Conservation (phyloP, 30 jellyfish, hydroid and myxozoan genomes). For the Sanderia malayensis region DNA sequence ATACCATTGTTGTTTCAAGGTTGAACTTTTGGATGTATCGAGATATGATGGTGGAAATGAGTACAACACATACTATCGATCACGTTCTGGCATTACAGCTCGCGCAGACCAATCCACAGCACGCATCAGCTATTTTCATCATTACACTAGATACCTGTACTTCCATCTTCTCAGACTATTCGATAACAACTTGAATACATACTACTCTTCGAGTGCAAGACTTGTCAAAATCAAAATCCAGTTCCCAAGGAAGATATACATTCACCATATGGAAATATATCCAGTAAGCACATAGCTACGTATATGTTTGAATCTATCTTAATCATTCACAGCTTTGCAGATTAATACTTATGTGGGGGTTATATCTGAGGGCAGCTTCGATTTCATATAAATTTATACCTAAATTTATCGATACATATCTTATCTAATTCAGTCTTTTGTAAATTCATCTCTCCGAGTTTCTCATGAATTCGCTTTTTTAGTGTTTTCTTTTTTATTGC, state of each 20-base stretch:
- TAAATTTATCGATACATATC: too few species aligned
- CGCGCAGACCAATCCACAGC: slow-evolving; percentile 34
- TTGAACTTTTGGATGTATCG: slow-evolving; percentile 35
- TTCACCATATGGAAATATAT: slow-evolving; percentile 52
- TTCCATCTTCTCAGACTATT: slow-evolving; percentile 18
- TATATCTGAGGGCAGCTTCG: too few species aligned
- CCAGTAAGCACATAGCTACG: slow-evolving; percentile 37
- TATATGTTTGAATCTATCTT: too few species aligned
- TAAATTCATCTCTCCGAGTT: too few species aligned
- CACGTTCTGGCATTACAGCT: slow-evolving; percentile 47
- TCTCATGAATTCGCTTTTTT: not conserved
- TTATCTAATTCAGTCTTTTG: too few species aligned
- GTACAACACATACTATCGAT: not conserved
- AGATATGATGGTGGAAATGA: slow-evolving; percentile 38
- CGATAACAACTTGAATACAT: slow-evolving; percentile 38
- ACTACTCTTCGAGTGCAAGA: slow-evolving; percentile 42
- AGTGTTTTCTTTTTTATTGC: not conserved
- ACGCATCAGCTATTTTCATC: not conserved
- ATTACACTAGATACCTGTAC: not conserved
- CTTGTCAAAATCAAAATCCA: slow-evolving; percentile 4
- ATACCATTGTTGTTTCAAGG: slow-evolving; percentile 6
- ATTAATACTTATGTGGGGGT: too few species aligned
- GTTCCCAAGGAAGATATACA: slow-evolving; percentile 8
- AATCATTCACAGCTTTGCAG: too few species aligned
- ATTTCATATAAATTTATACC: too few species aligned